Conservation (phyloP, 2,888 invertebrate species). For the Hirtodrosophila alboralis region DNA sequence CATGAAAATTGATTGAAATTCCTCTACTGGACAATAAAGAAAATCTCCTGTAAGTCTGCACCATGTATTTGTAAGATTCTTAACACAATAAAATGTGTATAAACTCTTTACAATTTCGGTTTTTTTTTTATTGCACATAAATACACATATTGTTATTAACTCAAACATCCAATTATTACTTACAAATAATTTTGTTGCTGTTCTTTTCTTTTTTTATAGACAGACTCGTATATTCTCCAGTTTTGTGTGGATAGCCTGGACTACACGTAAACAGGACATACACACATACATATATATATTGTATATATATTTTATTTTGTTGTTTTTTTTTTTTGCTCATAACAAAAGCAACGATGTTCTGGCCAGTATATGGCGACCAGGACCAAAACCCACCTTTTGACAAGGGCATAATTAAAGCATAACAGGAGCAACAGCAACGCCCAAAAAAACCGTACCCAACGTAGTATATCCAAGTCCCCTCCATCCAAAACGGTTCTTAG, state of each 20-base stretch:
- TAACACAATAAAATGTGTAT: slow-evolving; percentile 3
- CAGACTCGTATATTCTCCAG: slow-evolving; percentile 13
- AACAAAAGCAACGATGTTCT: slow-evolving; percentile 39
- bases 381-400: slow-evolving; percentile 69
- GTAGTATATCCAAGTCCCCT: slow-evolving; percentile 7
- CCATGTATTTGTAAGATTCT: slow-evolving; percentile 10
- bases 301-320: slow-evolving; percentile 16
- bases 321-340: slow-evolving; percentile 17
- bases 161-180: slow-evolving; percentile 48
- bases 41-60: slow-evolving; percentile 2
- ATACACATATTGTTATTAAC: slow-evolving; percentile 23
- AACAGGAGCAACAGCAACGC: slow-evolving; percentile 66
- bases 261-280: slow-evolving; percentile 9
- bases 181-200: slow-evolving; percentile 26
- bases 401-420: slow-evolving; percentile 79
- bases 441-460: slow-evolving; percentile 47
- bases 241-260: slow-evolving; percentile 30
- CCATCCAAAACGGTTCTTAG: slow-evolving; percentile 28
- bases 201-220: slow-evolving; percentile 11
- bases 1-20: too few relatives aligned
- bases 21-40: too few relatives aligned
- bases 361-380: slow-evolving; percentile 30
- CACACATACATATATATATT: slow-evolving; percentile 7
- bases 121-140: slow-evolving; percentile 17
- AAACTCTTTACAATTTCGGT: slow-evolving; percentile 3